Base-by-base conservation (phyloP, 2,797 vertebrate species). In the Pseudochaenichthys georgianus region DNA sequence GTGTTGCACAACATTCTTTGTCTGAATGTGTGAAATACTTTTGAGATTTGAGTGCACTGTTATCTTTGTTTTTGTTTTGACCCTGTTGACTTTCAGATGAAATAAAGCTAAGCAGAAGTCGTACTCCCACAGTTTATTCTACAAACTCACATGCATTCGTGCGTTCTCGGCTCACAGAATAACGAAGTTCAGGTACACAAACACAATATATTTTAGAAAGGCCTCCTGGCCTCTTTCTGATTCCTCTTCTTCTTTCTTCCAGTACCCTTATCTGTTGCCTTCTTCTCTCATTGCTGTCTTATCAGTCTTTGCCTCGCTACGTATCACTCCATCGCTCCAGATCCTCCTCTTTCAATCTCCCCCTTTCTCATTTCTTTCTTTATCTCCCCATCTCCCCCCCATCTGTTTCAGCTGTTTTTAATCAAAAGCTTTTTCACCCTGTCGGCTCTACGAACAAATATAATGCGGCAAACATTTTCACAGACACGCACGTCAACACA, bases 311-410 rank as follows among this genome's bases (percentile, higher is more conserved):
- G 76, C 83, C 72, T 64, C 1, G 5, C 78, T 50, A 45, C 65
- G 57, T 87, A 90, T 92, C 88, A 76, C 70, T 88, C 79, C 83
- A 89, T 92, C 87, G 88, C 79, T 77, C 45, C 76, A 86, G 87
- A 85, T 88, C 78, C 73, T 75, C 70, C 77, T 88, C 78, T 83
- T 90, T 85, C 83, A 86, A 64, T 83, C 86, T 77, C 75, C 63
- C 52, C 66, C 74, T 55, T 85, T 91, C 66, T 87, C 65, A 85
- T 87, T 82, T 88, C 66, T 81, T 47, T 77, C 62, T 83, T 85
- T 89, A 85, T 92, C 87, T 60, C 53, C 43, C 80, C 53, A 84
- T 80, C 81, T 67, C 34, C 64, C 17, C 51, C 51, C 59, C 75
- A 76, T 74, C 82, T 81, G 80, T 86, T 88, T 81, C 70, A 77